Percentiles rank a stretch among this genome's conserved stretches.
These are phyloP conservation scores for Aspidapion aeneum DNA, from an alignment of 2,888 invertebrate genomes.

Conservation along the genomic window DNA sequence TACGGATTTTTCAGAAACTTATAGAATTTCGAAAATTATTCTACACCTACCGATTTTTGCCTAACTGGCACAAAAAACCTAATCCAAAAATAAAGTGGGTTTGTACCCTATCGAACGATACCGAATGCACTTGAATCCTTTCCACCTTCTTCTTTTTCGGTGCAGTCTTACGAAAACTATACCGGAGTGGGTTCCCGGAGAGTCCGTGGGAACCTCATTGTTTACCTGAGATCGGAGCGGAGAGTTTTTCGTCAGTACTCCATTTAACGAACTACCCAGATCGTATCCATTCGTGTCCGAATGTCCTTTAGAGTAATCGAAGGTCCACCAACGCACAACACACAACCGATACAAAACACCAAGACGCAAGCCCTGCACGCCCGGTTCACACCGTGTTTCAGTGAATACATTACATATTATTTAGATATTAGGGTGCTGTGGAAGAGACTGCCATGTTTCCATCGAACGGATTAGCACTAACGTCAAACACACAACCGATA, in stretches of 20 bases:
- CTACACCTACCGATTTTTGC: slow-evolving; percentile 95
- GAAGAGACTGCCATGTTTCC: slow-evolving; percentile 32
- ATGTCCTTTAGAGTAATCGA: slow-evolving; percentile 22
- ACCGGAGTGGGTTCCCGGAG: slow-evolving; percentile 3
- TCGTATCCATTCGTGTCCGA: slow-evolving; percentile 29
- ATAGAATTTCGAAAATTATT: too few relatives aligned
- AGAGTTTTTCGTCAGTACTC: slow-evolving; percentile 16
- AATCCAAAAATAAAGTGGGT: slow-evolving; percentile 91
- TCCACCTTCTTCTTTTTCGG: slow-evolving; percentile 38
- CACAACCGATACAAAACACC: slow-evolving; percentile 18
- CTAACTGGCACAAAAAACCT: slow-evolving; percentile 91
- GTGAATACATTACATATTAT: slow-evolving; percentile 53
- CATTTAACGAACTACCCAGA: slow-evolving; percentile 28
- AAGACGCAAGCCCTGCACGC: slow-evolving; percentile 55
- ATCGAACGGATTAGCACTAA: slow-evolving; percentile 13
- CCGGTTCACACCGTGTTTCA: slow-evolving; percentile 66
- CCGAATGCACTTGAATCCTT: slow-evolving; percentile 71
- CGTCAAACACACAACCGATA: slow-evolving; percentile 23
- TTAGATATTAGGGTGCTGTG: slow-evolving; percentile 29
- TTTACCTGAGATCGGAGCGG: slow-evolving; percentile 22
- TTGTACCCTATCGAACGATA: slow-evolving; percentile 89
- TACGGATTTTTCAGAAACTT: too few relatives aligned
- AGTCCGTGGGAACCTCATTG: slow-evolving; percentile 8
- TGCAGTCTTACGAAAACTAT: slow-evolving; percentile 2
- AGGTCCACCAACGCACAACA: slow-evolving; percentile 18